A percentile compares a stretch with the other conserved stretches of the same genome.
These are phyloP conservation scores for Sylvilagus bachmani DNA, from an alignment of 2,113 vertebrate genomes.

Conservation along the genomic window DNA sequence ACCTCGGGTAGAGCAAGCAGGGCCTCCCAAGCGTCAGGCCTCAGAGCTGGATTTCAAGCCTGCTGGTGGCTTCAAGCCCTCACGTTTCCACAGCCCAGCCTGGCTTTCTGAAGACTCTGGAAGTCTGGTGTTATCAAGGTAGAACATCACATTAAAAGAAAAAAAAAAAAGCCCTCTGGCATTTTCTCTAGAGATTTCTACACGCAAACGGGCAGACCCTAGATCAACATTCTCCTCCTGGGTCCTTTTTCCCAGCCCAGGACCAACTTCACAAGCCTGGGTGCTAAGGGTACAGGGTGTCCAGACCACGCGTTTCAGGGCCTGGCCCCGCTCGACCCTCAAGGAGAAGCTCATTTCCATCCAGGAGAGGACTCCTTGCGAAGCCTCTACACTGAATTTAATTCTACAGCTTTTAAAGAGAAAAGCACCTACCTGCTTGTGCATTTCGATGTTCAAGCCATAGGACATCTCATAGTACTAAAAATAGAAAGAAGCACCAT, in stretches of 20 bases:
- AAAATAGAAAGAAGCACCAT: conserved; percentile 58
- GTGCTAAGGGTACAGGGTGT: neutral
- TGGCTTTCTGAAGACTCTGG: conserved; percentile 82
- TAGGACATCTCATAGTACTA: conserved; percentile 99
- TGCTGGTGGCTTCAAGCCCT: conserved; percentile 84
- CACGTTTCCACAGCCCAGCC: conserved; percentile 85
- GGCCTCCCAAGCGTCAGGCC: neutral
- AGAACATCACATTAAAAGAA: conserved; percentile 78
- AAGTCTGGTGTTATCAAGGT: conserved; percentile 87
- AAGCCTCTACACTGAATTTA: neutral
- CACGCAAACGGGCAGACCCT: conserved; percentile 55
- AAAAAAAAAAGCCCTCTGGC: neutral
- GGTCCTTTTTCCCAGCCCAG: conserved; percentile 22
- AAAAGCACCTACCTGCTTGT: conserved; percentile 95
- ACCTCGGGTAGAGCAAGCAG: conserved; percentile 25
- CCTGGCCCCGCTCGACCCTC: neutral
- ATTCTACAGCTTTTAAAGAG: neutral
- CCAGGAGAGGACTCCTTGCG: neutral
- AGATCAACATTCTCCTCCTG: conserved; percentile 23
- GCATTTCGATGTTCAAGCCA: conserved; percentile 99
- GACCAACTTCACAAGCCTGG: conserved; percentile 42
- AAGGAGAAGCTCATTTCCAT: conserved; percentile 21
- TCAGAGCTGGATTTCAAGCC: neutral
- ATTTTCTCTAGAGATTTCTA: conserved; percentile 78
- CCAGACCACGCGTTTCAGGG: conserved; percentile 5